Evolutionary conservation across 2,797 vertebrate species (phyloP).

Genomic region (Alcedo quadribrachys): DNA sequence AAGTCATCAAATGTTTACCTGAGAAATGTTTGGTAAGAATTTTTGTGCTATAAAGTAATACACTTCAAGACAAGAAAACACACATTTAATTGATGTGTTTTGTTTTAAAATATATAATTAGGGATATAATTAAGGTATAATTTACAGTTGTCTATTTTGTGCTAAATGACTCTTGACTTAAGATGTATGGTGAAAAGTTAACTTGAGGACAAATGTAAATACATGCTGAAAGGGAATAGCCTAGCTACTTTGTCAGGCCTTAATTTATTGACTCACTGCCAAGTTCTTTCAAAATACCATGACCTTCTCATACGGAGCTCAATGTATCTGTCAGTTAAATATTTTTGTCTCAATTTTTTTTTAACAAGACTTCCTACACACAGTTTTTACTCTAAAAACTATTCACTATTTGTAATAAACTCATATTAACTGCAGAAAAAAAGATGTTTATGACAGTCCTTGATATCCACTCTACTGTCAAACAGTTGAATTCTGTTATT

Average conservation of each 20-base stretch:
- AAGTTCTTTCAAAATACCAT: conserved; percentile 37
- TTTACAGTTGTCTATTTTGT: background rate
- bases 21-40: background rate
- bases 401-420: background rate
- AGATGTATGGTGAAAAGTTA: background rate
- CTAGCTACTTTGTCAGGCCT: background rate
- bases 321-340: conserved; percentile 22
- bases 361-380: background rate
- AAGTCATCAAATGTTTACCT: background rate
- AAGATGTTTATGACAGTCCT: background rate
- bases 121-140: background rate
- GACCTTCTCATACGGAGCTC: conserved; percentile 42
- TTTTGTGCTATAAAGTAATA: background rate
- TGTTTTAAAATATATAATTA: background rate
- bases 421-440: background rate
- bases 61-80: background rate
- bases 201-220: conserved; percentile 44
- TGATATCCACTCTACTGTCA: background rate
- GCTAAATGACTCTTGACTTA: background rate
- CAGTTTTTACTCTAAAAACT: background rate
- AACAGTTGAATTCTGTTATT: background rate
- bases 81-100: background rate
- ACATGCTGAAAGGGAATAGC: background rate
- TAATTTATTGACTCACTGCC: conserved; percentile 37
- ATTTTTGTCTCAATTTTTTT: background rate